Evolutionary conservation across 2,888 invertebrate species (phyloP).

Genomic region (Kuschelorhynchus macadamiae): DNA sequence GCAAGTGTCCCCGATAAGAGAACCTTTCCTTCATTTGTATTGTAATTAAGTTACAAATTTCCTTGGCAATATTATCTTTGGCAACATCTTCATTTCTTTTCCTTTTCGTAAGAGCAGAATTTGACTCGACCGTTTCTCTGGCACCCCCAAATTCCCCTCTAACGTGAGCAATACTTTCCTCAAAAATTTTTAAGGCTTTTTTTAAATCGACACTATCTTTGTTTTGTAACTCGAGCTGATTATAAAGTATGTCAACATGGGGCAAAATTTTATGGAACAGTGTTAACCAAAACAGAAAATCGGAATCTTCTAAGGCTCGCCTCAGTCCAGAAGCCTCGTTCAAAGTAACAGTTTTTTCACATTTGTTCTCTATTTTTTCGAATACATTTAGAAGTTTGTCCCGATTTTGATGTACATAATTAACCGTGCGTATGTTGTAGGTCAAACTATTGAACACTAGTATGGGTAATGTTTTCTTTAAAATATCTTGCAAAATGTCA

Average conservation of each 20-base stretch:
- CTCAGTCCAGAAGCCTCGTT: conserved; percentile 16
- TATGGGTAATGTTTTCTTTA: conserved; percentile 17
- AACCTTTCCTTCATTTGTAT: conserved; percentile 24
- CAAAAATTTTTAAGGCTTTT: conserved; percentile 1
- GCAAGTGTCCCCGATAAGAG: conserved; percentile 30
- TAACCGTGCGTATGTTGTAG: conserved; percentile 25
- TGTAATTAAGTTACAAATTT: conserved; percentile 24
- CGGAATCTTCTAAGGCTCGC: conserved; percentile 26
- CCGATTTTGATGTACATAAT: conserved; percentile 26
- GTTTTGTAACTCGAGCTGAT: conserved; percentile 23
- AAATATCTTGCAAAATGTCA: conserved; percentile 26
- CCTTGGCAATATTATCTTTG: neutral
- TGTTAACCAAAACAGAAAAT: conserved; percentile 39
- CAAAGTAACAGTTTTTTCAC: conserved; percentile 27
- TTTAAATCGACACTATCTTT: conserved; percentile 21
- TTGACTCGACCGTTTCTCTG: conserved; percentile 2
- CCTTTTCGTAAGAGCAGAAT: neutral
- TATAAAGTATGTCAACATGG: conserved; percentile 29
- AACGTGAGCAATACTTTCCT: no score
- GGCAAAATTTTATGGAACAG: conserved; percentile 37
- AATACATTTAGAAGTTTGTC: conserved; percentile 24
- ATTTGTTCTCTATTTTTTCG: conserved; percentile 18
- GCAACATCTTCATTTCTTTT: neutral
- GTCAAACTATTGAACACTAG: conserved; percentile 19
- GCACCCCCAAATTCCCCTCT: no score